Percentiles rank a stretch among this genome's conserved stretches.
Conservation (phyloP, 2,113 vertebrate species). For the Tyto alba region DNA sequence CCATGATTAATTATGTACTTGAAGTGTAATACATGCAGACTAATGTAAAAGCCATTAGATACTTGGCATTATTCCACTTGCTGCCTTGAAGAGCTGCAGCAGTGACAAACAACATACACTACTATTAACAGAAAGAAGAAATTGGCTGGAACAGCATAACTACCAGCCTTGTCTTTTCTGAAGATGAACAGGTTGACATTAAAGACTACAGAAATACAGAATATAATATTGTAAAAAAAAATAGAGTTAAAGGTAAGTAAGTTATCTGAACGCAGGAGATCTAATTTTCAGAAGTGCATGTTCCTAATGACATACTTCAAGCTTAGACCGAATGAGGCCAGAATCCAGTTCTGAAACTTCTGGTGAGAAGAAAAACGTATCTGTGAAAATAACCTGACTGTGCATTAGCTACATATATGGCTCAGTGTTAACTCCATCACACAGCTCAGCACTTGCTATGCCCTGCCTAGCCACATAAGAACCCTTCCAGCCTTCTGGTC, state of each 20-base stretch:
- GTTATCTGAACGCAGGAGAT: neutral
- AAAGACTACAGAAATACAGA: neutral
- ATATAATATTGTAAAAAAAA: neutral
- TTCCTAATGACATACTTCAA: neutral
- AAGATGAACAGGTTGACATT: neutral
- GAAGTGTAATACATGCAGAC: neutral
- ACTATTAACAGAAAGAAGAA: constrained; percentile 5
- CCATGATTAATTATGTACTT: constrained; percentile 23
- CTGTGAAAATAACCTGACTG: neutral
- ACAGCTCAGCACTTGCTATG: neutral
- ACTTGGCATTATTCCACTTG: constrained; percentile 30
- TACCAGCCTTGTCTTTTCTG: neutral
- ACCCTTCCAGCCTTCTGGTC: neutral
- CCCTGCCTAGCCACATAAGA: neutral
- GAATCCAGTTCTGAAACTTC: neutral
- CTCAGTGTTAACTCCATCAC: neutral
- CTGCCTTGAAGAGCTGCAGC: neutral
- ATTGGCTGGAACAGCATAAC: constrained; percentile 9
- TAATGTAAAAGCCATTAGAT: constrained; percentile 30
- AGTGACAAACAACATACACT: constrained; percentile 20
- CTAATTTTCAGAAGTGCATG: neutral
- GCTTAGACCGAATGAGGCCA: neutral
- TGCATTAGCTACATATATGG: neutral
- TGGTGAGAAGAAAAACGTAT: neutral
- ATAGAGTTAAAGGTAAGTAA: neutral